Evolutionary conservation across 2,888 invertebrate species (phyloP).

Genomic region (Gerosis bhagava): DNA sequence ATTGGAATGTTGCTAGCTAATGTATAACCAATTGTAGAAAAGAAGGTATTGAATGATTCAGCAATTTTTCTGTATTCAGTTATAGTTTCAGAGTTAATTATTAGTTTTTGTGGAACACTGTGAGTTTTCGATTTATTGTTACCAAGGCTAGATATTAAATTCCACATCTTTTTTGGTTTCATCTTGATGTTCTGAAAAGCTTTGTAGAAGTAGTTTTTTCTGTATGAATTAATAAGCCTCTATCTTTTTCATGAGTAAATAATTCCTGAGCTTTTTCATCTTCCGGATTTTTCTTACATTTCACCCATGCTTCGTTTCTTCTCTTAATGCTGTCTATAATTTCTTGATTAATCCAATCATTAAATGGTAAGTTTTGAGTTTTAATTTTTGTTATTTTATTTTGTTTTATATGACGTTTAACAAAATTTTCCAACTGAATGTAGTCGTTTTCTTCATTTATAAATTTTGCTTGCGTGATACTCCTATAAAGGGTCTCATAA

Average conservation of each 20-base stretch:
- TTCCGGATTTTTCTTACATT: not conserved
- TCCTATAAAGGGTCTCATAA: not conserved
- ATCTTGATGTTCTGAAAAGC: not conserved
- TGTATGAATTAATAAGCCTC: not conserved
- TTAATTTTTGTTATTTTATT: slow-evolving; percentile 16
- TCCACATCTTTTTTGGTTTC: not conserved
- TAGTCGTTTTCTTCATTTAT: slow-evolving; percentile 6
- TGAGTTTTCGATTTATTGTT: too few species aligned
- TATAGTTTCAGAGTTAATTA: too few species aligned
- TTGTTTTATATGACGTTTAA: slow-evolving; percentile 4
- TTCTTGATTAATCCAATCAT: slow-evolving; percentile 22
- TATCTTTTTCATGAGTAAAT: not conserved
- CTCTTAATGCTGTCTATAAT: slow-evolving; percentile 13
- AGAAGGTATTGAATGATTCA: too few species aligned
- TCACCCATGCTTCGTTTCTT: slow-evolving; percentile 9
- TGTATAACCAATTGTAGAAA: too few species aligned
- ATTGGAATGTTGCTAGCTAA: too few species aligned
- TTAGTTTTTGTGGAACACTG: too few species aligned
- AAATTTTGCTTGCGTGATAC: slow-evolving; percentile 8
- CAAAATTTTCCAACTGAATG: not conserved
- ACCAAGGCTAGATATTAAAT: not conserved
- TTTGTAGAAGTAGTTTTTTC: not conserved
- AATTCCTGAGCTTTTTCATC: not conserved
- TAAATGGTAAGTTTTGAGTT: slow-evolving; percentile 16
- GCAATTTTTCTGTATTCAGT: too few species aligned